Base-by-base conservation (phyloP, 2,797 vertebrate genomes). In the Xerus rutilus region DNA sequence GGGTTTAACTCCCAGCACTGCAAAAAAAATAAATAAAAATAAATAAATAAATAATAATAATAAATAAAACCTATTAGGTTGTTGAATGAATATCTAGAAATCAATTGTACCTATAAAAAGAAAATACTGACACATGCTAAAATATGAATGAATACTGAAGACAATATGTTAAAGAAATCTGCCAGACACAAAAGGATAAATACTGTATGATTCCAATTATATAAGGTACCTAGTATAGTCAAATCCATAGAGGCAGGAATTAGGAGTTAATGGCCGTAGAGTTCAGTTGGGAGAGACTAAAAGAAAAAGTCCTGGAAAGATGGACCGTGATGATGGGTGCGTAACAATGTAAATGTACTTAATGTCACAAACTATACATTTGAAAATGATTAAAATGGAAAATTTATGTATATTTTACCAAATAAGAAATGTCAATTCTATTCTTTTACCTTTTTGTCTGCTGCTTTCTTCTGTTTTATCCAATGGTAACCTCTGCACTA, bases 361-460 rank as follows among this genome's bases (percentile, higher is more conserved):
- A 79, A 57, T 62, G 30, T 59, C 43, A 93, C 49, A 92, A 92
- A 85, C 10, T 83, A 17, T 49, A 70, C 30, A 65, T 23, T 95
- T 94, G 57, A 90, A 88, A 94, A 74, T 30, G 25, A 1, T 72
- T 39, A 70, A 78, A 90, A 69, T 43, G 14, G 43, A 70, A 45
- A 83, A 90, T 8, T 17, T 28, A 92, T 18, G 8, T 21, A 39
- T 49, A 91, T 95, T 81, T 91, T 18, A 65, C 30, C 18, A 54
- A 86, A 78, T 30, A 17, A 79, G n/a, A 83, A 89, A 76, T 67
- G 59, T 54, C n/a, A 94, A 39, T 62, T 83, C 3, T 94, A 69
- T 49, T 82, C 20, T 83, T 72, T 98, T 97, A 99, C 98, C 98
- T 97, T 97, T 45, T 83, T 74, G 54, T 93, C 18, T 97, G 64